Evolutionary conservation across 2,888 invertebrate genomes (phyloP).

Genomic region (Luffia ferchaultella): DNA sequence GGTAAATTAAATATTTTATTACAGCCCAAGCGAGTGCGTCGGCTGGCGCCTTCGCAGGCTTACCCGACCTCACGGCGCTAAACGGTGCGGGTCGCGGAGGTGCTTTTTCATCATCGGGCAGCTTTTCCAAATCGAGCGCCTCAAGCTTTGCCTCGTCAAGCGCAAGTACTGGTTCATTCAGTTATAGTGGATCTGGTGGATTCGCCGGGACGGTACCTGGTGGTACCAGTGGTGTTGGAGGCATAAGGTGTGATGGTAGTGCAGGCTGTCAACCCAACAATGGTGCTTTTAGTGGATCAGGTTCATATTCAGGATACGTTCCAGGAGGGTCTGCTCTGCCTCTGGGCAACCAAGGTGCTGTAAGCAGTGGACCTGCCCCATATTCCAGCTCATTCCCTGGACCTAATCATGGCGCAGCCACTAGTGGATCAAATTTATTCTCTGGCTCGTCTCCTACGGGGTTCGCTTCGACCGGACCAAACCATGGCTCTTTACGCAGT

Average conservation of each 20-base stretch:
- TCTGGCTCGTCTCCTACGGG: too few species aligned
- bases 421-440: too few species aligned
- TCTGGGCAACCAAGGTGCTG: background rate
- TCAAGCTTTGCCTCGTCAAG: constrained; percentile 49
- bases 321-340: background rate
- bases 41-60: constrained; percentile 27
- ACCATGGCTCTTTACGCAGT: too few species aligned
- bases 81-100: constrained; percentile 19
- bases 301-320: constrained; percentile 15
- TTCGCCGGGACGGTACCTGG: constrained; percentile 4
- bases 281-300: constrained; percentile 18
- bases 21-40: constrained; percentile 36
- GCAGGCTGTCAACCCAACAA: constrained; percentile 16
- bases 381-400: background rate
- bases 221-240: constrained; percentile 6
- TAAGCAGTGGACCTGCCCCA: background rate
- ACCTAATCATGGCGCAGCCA: too few species aligned
- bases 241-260: background rate
- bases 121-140: constrained; percentile 47
- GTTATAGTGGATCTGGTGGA: constrained; percentile 30
- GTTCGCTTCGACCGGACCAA: too few species aligned
- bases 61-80: constrained; percentile 1
- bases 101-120: constrained; percentile 35
- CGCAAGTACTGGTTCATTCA: constrained; percentile 47
- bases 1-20: constrained; percentile 14